Evolutionary conservation across 2,888 invertebrate genomes (phyloP), one percentile per base, ranked within the genome.

Genomic region (Julus scandinavius): DNA sequence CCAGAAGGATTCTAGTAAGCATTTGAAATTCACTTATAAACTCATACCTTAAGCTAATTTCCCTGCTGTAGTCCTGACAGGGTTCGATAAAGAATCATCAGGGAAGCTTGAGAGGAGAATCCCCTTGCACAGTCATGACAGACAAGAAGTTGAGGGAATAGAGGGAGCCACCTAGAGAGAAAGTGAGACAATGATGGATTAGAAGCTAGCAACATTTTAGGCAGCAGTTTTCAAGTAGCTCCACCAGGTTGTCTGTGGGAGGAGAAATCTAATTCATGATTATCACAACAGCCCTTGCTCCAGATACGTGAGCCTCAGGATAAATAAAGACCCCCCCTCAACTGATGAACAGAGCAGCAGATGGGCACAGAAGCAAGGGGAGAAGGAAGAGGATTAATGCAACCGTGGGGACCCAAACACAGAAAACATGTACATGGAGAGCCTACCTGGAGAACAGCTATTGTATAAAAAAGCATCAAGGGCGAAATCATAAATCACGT

Each of bases 131-230:
- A 29, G 29, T 9, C 11, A 72, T 11, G 72, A 72, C 29, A 29
- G 72, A 29, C 72, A 72, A 72, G 9, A 72, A 72, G 29, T 72
- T 29, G 29, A 29, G 72, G 29, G 72, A 29, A 72, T 29, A 29
- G 11, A 72, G 29, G 72, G 2, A 72, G 29, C 29, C 72, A 72
- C 72, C 72, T 72, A 72, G 29, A 72, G 72, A 29, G 72, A 72
- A 72, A 72, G 72, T 72, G 72, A 72, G 72, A 72, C 72, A 72
- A 72, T 72, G 72, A 72, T 72, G n/a, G 72, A 72, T 72, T 72
- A 72, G 72, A 72, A 11, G 29, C 72, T 72, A 29, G 72, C 29
- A 72, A 72, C 72, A 11, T 72, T 72, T 72, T 29, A 29, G 72
- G 29, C 72, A 72, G 20, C 72, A 29, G 29, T 72, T 72, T 29